Base-by-base conservation (phyloP, 2,797 vertebrate genomes). In the Sebastes matsubarae region DNA sequence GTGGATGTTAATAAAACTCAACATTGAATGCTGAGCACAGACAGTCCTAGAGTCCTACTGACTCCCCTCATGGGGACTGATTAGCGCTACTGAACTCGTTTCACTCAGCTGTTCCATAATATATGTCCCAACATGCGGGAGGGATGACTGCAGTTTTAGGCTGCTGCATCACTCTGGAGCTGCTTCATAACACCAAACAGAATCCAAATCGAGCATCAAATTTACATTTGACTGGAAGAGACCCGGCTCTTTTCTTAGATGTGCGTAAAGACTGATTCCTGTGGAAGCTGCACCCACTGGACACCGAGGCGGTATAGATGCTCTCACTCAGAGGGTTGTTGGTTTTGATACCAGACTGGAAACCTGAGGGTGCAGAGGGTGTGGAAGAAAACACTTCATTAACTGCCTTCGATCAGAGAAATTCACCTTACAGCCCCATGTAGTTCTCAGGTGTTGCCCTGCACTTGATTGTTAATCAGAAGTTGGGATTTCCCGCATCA, bases 81-180 rank as follows among this genome's bases (percentile, higher is more conserved):
- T 83, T 75, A 83, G 81, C 14, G 34, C 27, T 61, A 16, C 57
- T 73, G 71, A 75, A 46, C 59, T 71, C 2, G 20, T 69, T 65
- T 70, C 60, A 36, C 16, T 67, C 30, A n/a, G 52, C 46, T 58
- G 27, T 24, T 79, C 60, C 22, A 75, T 83, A 70, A 83, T 67
- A 61, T 22, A 63, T 63, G 46, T 75, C 71, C 18, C 67, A n/a
- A n/a, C 72, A 24, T 54, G 59, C n/a, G 2, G 38, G 52, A 6
- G 52, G 25, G 25, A 50, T 46, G 75, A 29, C 22, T 73, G 59
- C 25, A 71, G 29, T 27, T 32, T 80, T 25, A 42, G 34, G 16
- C 57, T 46, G 25, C 76, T 54, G 66, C 72, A 30, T 55, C 64
- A 25, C 71, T 32, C n/a, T 64, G 46, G 29, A 61, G 59, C 59